Evolutionary conservation across 2,888 invertebrate genomes (phyloP), one percentile per base, ranked within the genome.

Genomic region (Hecatera dysodea): DNA sequence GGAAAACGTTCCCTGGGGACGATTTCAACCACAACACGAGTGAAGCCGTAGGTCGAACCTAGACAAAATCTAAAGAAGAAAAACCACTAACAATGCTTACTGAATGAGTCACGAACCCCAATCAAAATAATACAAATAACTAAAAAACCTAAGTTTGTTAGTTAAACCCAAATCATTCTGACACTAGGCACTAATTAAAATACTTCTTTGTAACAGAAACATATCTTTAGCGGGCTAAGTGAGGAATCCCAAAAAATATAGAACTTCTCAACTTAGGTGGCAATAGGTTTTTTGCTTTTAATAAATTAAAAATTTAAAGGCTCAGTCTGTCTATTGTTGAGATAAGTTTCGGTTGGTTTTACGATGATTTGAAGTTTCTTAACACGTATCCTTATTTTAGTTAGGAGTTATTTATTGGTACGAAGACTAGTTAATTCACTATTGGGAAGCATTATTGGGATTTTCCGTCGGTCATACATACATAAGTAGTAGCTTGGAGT

Each of bases 181-280:
- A 84, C 83, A 85, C 83, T 83, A 83, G 85, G 57, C 77, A 56
- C 72, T 84, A 79, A 84, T 84, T 85, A 85, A 84, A 85, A 85
- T 85, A 81, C 83, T 74, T 85, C 85, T 75, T 75, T 77, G 85
- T 82, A 62, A 55, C 55, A 79, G 62, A 74, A 72, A 78, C 71
- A 77, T 64, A 61, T 68, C 72, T 67, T 64, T 63, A 60, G 68
- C 61, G 60, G 56, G 69, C 70, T 69, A 72, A 78, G 69, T 81
- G 64, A 79, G 73, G 84, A 78, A 85, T 84, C 60, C 85, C 80
- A 83, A 84, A 84, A 84, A 85, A 79, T 63, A 81, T 59, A 77
- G 44, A 48, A 76, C 59, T 56, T 73, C 74, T 50, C 85, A 42
- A 79, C 84, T 81, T 84, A 83, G 84, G 84, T 85, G 85, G 84